Evolutionary conservation across 2,113 vertebrate species (phyloP).

Genomic region (Malurus alboscapulatus): DNA sequence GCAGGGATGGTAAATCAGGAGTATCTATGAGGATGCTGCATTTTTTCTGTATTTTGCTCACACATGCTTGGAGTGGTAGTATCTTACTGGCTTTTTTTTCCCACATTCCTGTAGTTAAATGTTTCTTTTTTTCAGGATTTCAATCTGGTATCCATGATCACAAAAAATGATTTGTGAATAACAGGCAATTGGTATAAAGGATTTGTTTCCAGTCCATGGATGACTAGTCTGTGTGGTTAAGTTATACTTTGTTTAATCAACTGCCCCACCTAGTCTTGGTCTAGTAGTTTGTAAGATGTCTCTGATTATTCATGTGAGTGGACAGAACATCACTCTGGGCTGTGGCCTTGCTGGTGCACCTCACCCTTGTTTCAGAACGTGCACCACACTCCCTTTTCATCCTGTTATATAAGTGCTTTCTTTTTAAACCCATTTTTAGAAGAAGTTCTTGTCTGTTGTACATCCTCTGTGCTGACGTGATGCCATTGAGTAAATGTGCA

Average conservation of each 20-base stretch:
- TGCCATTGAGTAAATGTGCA: rapidly evolving
- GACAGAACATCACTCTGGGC: neutral
- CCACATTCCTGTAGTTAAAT: neutral
- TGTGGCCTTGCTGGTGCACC: neutral
- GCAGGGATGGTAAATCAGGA: neutral
- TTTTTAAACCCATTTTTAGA: neutral
- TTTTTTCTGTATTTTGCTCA: neutral
- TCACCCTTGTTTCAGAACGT: neutral
- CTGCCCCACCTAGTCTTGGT: rapidly evolving
- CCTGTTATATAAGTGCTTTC: neutral
- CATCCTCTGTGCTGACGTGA: rapidly evolving
- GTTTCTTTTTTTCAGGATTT: neutral
- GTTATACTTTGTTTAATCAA: neutral
- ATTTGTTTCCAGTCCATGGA: neutral
- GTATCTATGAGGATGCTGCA: rapidly evolving
- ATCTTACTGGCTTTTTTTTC: neutral
- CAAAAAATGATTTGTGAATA: neutral
- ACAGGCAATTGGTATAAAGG: neutral
- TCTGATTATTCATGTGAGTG: neutral
- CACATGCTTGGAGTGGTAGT: neutral
- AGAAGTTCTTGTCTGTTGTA: rapidly evolving
- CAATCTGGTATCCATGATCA: neutral
- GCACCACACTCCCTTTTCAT: neutral
- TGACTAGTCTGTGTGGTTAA: neutral
- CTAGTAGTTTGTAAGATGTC: neutral